Conservation (phyloP, 2,888 invertebrate species). For the Machimus atricapillus region DNA sequence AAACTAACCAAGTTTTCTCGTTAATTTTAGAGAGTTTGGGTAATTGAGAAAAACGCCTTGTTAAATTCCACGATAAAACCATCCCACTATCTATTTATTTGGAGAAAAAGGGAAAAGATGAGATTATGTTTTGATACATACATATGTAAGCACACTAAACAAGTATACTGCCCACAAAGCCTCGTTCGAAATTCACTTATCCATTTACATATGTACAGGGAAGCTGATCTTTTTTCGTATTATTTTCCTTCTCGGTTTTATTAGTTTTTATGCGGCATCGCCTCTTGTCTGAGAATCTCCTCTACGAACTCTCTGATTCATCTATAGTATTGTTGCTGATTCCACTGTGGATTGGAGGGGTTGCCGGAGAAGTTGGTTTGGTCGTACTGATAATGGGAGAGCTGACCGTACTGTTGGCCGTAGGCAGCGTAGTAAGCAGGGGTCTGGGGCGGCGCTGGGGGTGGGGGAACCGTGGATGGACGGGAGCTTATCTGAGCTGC, state of each 20-base stretch:
- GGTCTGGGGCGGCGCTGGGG: conserved; percentile 54
- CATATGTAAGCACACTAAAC: not conserved
- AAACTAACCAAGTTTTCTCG: too few species aligned
- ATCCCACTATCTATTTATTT: not conserved
- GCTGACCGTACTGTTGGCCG: conserved; percentile 44
- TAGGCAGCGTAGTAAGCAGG: conserved; percentile 54
- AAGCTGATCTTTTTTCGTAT: not conserved
- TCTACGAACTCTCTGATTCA: conserved; percentile 48
- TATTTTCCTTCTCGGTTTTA: not conserved
- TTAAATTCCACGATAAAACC: not conserved
- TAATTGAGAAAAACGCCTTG: not conserved
- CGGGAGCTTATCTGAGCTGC: conserved; percentile 42
- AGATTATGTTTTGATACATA: conserved; percentile 6
- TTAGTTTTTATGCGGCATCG: conserved; percentile 25
- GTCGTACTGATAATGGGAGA: conserved; percentile 40
- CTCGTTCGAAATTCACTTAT: not conserved
- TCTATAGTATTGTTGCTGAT: conserved; percentile 49
- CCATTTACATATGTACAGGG: conserved; percentile 11
- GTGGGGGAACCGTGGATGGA: conserved; percentile 63
- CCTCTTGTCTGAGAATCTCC: conserved; percentile 48
- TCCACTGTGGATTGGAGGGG: conserved; percentile 44
- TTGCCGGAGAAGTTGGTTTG: conserved; percentile 28
- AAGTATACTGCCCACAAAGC: not conserved
- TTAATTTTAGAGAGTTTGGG: too few species aligned
- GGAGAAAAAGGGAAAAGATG: not conserved